Percentiles rank a stretch among this genome's conserved stretches.
Evolutionary conservation across 2,797 vertebrate species (phyloP).

Genomic region (Acanthornis magna): DNA sequence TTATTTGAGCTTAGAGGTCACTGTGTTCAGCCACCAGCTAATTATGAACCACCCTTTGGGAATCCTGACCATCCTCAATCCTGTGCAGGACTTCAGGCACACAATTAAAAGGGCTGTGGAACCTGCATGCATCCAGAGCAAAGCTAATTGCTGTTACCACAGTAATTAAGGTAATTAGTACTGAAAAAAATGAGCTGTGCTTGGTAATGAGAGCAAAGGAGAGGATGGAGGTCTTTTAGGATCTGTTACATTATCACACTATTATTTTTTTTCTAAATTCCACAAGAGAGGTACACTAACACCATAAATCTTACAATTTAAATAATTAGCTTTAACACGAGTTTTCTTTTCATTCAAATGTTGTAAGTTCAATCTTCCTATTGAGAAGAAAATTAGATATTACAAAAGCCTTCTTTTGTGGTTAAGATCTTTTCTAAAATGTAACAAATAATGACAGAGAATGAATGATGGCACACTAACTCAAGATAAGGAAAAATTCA

Average conservation of each 20-base stretch:
- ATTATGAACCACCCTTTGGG: not conserved
- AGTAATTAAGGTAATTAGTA: slow-evolving; percentile 25
- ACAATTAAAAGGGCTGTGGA: not conserved
- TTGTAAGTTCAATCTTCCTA: not conserved
- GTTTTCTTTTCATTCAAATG: not conserved
- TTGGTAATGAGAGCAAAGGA: not conserved
- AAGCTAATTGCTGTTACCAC: not conserved
- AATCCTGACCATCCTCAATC: not conserved
- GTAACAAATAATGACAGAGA: not conserved
- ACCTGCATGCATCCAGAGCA: not conserved
- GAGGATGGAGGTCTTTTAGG: not conserved
- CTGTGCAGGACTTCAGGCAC: not conserved
- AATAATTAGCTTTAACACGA: not conserved
- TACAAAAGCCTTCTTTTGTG: not conserved
- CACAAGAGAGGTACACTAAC: not conserved
- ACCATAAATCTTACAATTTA: not conserved
- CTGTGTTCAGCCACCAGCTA: not conserved
- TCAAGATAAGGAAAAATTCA: not conserved
- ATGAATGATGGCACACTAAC: not conserved
- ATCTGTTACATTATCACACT: not conserved
- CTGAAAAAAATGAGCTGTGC: not conserved
- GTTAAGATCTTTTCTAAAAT: not conserved
- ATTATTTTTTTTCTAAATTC: not conserved
- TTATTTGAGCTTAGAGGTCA: not conserved
- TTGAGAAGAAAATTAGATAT: not conserved